phyloP scores from a whole-genome alignment of 2,797 vertebrate genomes.

The Erithacus rubecula region DNA sequence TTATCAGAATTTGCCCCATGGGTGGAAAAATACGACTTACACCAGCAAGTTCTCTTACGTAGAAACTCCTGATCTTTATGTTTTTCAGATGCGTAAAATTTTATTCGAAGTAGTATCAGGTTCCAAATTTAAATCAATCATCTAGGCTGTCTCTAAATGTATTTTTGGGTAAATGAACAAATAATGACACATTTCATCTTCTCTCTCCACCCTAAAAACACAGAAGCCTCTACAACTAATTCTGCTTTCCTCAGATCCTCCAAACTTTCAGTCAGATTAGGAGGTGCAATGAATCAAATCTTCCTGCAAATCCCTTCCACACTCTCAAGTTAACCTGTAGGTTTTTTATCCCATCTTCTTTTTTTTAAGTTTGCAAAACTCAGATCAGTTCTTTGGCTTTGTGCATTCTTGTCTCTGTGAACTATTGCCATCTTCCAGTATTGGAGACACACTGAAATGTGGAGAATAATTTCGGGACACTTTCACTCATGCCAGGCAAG shows the following conservation, averaged over 20 bases:
- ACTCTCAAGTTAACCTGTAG: neutral
- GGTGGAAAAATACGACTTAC: neutral
- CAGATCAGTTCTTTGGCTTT: neutral
- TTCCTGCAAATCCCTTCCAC: neutral
- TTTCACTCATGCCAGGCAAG: neutral
- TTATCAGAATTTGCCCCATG: neutral
- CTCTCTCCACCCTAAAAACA: neutral
- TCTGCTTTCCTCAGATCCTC: neutral
- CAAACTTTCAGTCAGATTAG: neutral
- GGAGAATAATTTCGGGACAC: neutral
- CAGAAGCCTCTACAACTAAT: neutral
- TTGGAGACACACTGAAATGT: neutral
- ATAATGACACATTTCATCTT: neutral
- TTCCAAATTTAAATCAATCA: neutral
- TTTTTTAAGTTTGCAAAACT: neutral
- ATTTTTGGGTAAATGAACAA: neutral
- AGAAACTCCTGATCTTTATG: neutral
- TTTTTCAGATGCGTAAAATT: neutral
- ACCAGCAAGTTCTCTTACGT: neutral
- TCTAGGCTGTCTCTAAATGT: neutral
- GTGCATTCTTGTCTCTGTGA: neutral
- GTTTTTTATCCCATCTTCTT: neutral
- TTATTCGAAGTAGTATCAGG: neutral
- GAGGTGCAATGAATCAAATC: neutral
- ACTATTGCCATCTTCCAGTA: neutral